These are phyloP conservation scores for Petrocephalus zakoni DNA, from an alignment of 2,113 vertebrate species.

Conservation along the genomic window DNA sequence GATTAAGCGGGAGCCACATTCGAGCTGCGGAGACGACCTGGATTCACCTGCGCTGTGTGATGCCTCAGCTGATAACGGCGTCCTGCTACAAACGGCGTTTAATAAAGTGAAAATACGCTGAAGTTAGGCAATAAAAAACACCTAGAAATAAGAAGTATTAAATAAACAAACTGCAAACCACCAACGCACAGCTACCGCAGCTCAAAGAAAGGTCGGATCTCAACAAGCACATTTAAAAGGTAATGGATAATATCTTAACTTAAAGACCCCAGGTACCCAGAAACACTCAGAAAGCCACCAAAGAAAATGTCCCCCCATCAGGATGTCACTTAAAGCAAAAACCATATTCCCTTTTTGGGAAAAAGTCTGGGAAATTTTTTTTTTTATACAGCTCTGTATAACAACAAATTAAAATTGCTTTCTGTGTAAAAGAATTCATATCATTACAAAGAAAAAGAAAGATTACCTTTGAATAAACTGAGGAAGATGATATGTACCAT, in stretches of 20 bases:
- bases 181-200: background rate
- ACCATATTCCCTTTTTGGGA: background rate
- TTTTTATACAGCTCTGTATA: background rate
- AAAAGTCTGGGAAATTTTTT: background rate
- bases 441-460: background rate
- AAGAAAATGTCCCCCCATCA: background rate
- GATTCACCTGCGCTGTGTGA: background rate
- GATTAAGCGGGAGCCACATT: background rate
- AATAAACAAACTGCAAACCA: background rate
- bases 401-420: background rate
- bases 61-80: background rate
- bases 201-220: background rate
- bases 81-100: background rate
- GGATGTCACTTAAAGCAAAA: background rate
- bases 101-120: background rate
- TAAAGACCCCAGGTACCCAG: background rate
- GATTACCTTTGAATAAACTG: constrained; percentile 63
- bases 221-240: background rate
- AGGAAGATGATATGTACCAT: constrained; percentile 60
- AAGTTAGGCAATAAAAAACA: background rate
- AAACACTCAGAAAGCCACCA: background rate
- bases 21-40: background rate
- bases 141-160: background rate
- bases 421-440: background rate
- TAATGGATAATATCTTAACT: background rate